phyloP scores from a whole-genome alignment of 2,888 invertebrate genomes.

The Eledone cirrhosa region DNA sequence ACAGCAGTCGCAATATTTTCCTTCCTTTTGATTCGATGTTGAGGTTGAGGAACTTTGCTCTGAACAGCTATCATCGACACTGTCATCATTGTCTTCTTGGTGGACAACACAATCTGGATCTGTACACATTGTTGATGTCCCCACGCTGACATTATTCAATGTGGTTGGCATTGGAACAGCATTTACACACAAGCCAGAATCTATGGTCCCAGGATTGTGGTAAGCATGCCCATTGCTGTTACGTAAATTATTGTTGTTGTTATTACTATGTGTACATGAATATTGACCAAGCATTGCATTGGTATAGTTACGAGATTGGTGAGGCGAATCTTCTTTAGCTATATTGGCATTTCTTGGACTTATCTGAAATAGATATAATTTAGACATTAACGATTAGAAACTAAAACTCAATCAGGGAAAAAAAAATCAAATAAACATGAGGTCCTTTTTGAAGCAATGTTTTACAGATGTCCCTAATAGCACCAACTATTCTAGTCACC shows the following conservation, averaged over 20 bases:
- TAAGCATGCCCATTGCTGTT: slow-evolving; percentile 33
- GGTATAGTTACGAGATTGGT: not conserved
- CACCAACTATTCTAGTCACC: too few relatives aligned
- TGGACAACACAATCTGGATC: slow-evolving; percentile 62
- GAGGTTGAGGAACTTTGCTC: slow-evolving; percentile 69
- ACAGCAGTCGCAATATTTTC: slow-evolving; percentile 77
- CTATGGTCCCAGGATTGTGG: slow-evolving; percentile 27
- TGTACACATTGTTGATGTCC: slow-evolving; percentile 54
- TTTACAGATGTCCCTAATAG: too few relatives aligned
- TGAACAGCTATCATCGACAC: slow-evolving; percentile 67
- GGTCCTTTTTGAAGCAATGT: too few relatives aligned
- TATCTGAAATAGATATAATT: slow-evolving; percentile 12
- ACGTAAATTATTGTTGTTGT: slow-evolving; percentile 36
- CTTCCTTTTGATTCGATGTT: slow-evolving; percentile 67
- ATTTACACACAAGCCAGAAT: slow-evolving; percentile 40
- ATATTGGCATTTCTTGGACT: slow-evolving; percentile 15
- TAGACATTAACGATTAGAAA: not conserved
- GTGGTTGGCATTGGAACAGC: slow-evolving; percentile 47
- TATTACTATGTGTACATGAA: slow-evolving; percentile 36
- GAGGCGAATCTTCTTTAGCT: slow-evolving; percentile 9
- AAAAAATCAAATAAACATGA: too few relatives aligned
- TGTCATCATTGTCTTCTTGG: slow-evolving; percentile 62
- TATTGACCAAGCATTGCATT: slow-evolving; percentile 25
- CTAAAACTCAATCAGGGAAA: too few relatives aligned
- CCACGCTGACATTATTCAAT: slow-evolving; percentile 57